Base-by-base conservation (phyloP, 2,888 invertebrate genomes). In the Sepioteuthis lessoniana region DNA sequence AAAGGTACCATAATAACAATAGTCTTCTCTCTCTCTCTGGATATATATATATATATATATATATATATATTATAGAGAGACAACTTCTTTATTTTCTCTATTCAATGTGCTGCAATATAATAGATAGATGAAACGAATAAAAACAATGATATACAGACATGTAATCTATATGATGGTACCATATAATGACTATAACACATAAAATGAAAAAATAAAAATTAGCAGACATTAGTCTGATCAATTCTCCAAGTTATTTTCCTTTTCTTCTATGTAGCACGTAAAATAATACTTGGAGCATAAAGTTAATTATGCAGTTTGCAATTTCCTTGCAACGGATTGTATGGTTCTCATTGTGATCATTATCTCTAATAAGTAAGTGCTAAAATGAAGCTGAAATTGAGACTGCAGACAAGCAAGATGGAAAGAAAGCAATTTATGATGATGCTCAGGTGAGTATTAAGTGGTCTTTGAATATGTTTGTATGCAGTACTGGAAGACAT, bases 281-380 rank as follows among this genome's bases (percentile, higher is more conserved):
- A n/a, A 76, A 76, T 76, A 76, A 76, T n/a, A 76, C 76, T 76
- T 31, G 76, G 76, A 76, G 76, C 76, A 76, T 76, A n/a, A 76
- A 76, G 76, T n/a, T 76, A 76, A 76, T 76, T 76, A 76, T 76
- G n/a, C 31, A 76, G 76, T 76, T 76, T n/a, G 31, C 76, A 16
- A 76, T 76, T 76, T 76, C 31, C 76, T 76, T 76, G 76, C n/a
- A 55, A 55, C 25, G 55, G 25, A 55, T 55, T 25, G 55, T 55
- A 55, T 28, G 55, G 55, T 76, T n/a, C 76, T 76, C 76, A 76
- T 76, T n/a, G 76, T 76, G n/a, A n/a, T 76, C 76, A 76, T n/a
- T 76, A 76, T n/a, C n/a, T 10, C 19, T 76, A 76, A 76, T 76
- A 76, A 76, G 76, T 76, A 76, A 76, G 76, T 76, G 76, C n/a